A percentile compares a stretch with the other conserved stretches of the same genome.
Evolutionary conservation across 2,797 vertebrate species (phyloP).

Genomic region (Oreortyx pictus): DNA sequence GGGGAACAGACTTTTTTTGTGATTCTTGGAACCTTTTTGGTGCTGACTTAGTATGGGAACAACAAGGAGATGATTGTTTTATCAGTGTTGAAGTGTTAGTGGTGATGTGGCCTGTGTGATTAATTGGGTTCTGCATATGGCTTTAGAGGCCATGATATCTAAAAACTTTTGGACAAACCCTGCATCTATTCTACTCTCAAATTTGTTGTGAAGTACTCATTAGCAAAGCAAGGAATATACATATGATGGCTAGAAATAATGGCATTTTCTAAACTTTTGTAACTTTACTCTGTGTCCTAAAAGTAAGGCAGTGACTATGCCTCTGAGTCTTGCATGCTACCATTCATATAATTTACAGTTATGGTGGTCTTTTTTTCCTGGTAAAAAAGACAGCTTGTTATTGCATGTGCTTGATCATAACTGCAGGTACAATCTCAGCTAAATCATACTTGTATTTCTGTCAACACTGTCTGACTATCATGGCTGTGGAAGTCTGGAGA

Average conservation of each 20-base stretch:
- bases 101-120: neutral
- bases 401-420: neutral
- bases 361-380: neutral
- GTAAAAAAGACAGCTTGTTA: neutral
- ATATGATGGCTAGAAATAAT: neutral
- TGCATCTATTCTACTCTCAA: neutral
- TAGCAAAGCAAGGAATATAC: neutral
- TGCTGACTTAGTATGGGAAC: neutral
- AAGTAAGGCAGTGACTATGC: neutral
- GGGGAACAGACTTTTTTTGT: neutral
- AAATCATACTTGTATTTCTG: constrained; percentile 3
- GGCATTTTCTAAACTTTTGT: neutral
- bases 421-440: neutral
- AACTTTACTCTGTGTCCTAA: neutral
- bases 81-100: neutral
- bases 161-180: neutral
- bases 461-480: neutral
- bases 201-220: neutral
- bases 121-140: neutral
- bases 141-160: neutral
- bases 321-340: neutral
- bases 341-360: neutral
- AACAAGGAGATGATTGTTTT: neutral
- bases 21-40: neutral
- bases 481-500: neutral